phyloP scores from a whole-genome alignment of 1,140 invertebrate genomes.

The Lepidostoma basale region DNA sequence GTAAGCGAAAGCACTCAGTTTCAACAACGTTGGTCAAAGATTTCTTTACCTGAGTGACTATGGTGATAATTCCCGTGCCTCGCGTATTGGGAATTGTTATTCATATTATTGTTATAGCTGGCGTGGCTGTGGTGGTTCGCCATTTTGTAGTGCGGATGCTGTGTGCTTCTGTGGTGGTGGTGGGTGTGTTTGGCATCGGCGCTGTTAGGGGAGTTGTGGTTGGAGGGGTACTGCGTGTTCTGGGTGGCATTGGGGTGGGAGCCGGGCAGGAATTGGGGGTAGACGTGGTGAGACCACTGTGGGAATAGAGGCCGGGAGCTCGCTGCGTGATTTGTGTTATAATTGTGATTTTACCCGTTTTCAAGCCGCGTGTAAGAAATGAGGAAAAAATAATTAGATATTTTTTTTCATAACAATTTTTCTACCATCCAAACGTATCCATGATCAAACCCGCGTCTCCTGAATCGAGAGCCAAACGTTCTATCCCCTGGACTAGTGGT shows the following conservation, averaged over 20 bases:
- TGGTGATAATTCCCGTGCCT: conserved; percentile 59
- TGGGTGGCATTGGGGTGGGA: conserved; percentile 75
- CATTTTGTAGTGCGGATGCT: conserved; percentile 57
- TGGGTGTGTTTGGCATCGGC: conserved; percentile 61
- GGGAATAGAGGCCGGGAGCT: conserved; percentile 79
- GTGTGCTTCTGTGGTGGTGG: conserved; percentile 65
- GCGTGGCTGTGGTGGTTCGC: conserved; percentile 62
- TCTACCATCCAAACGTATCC: too few relatives aligned
- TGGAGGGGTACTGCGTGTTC: conserved; percentile 58
- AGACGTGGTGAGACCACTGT: conserved; percentile 91
- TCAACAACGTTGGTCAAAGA: too few relatives aligned
- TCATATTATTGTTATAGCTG: conserved; percentile 56
- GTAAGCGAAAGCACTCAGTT: neutral
- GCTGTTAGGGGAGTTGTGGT: conserved; percentile 51
- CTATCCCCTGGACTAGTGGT: too few relatives aligned
- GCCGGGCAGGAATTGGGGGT: conserved; percentile 88
- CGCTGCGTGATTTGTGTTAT: conserved; percentile 33
- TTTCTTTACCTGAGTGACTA: conserved; percentile 63
- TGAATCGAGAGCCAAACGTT: too few relatives aligned
- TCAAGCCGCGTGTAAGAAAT: conserved; percentile 47
- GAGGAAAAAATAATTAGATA: conserved; percentile 43
- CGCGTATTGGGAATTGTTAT: conserved; percentile 62
- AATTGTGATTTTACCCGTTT: conserved; percentile 38
- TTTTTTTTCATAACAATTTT: too few relatives aligned
- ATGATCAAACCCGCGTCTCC: too few relatives aligned